phyloP scores from a whole-genome alignment of 2,113 vertebrate genomes.

The Geococcyx californianus region DNA sequence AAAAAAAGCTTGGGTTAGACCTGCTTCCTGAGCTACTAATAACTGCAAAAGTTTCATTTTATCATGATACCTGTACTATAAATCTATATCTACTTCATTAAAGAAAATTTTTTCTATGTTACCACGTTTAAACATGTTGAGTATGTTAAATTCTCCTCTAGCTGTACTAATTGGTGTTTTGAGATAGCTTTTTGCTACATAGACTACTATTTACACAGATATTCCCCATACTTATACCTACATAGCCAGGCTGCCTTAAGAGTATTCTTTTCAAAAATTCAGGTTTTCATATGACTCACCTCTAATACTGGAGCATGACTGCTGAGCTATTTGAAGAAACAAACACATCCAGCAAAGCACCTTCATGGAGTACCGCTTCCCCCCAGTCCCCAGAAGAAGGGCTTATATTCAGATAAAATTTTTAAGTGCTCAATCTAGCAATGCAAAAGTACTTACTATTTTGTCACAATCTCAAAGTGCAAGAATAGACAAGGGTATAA shows the following conservation, averaged over 20 bases:
- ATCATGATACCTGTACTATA: neutral
- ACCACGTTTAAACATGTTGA: neutral
- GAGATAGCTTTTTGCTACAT: neutral
- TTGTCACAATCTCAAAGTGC: neutral
- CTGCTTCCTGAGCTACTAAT: neutral
- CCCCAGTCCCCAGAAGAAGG: no score
- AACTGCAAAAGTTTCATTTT: neutral
- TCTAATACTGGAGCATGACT: neutral
- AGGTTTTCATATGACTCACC: neutral
- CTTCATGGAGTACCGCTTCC: neutral
- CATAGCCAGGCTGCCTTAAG: neutral
- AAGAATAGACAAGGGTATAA: neutral
- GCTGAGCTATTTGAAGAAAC: neutral
- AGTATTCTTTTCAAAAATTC: neutral
- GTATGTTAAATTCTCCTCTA: neutral
- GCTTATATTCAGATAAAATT: neutral
- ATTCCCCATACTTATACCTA: neutral
- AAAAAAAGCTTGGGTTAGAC: neutral
- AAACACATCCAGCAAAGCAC: neutral
- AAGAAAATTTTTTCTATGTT: neutral
- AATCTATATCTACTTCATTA: neutral
- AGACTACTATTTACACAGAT: neutral
- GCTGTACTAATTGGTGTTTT: neutral
- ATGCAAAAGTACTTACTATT: neutral
- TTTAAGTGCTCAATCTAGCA: neutral